Evolutionary conservation across 1,140 invertebrate species (phyloP).

Genomic region (Drosophila tropicalis): DNA sequence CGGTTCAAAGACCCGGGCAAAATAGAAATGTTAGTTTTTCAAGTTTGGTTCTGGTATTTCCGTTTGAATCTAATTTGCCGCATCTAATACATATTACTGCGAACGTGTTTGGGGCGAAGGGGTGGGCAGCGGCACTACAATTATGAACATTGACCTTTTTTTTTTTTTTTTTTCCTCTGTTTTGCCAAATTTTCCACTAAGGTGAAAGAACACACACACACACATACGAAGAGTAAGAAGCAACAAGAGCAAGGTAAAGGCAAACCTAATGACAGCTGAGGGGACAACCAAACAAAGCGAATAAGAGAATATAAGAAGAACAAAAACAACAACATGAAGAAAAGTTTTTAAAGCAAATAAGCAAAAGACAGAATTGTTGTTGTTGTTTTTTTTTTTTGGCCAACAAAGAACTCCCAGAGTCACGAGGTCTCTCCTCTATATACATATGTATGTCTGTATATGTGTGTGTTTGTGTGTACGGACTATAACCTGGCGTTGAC

Average conservation of each 20-base stretch:
- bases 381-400: slow-evolving; percentile 57
- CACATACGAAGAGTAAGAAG: slow-evolving; percentile 33
- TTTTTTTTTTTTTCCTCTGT: neutral
- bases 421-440: slow-evolving; percentile 43
- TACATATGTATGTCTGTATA: slow-evolving; percentile 10
- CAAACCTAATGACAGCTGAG: slow-evolving; percentile 38
- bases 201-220: slow-evolving; percentile 22
- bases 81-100: slow-evolving; percentile 45
- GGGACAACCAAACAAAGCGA: slow-evolving; percentile 26
- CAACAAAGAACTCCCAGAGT: slow-evolving; percentile 45
- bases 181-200: slow-evolving; percentile 63
- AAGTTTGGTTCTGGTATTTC: slow-evolving; percentile 56
- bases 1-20: slow-evolving; percentile 47
- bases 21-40: slow-evolving; percentile 26
- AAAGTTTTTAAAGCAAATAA: slow-evolving; percentile 55
- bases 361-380: slow-evolving; percentile 50
- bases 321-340: slow-evolving; percentile 36
- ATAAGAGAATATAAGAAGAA: slow-evolving; percentile 30
- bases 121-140: slow-evolving; percentile 45
- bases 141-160: slow-evolving; percentile 78
- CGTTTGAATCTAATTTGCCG: slow-evolving; percentile 53
- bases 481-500: slow-evolving; percentile 65
- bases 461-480: slow-evolving; percentile 20
- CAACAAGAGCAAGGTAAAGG: slow-evolving; percentile 31
- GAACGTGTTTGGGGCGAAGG: slow-evolving; percentile 4